These are phyloP conservation scores for Bradypodion pumilum DNA, from an alignment of 2,797 vertebrate species.

Conservation along the genomic window DNA sequence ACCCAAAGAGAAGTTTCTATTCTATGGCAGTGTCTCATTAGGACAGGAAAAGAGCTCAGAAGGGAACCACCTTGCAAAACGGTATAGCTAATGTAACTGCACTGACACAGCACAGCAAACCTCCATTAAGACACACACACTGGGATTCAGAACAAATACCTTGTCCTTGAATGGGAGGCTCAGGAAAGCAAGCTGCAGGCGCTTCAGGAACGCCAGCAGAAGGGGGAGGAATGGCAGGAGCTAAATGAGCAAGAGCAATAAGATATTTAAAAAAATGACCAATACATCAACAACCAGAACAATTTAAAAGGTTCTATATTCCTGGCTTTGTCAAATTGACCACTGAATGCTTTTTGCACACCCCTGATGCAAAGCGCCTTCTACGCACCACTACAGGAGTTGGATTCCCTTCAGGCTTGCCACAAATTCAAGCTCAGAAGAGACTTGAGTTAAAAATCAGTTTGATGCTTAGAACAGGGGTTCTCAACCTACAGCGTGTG, in stretches of 20 bases:
- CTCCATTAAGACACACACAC: conserved; percentile 37
- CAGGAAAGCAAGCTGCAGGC: conserved; percentile 38
- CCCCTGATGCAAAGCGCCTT: not conserved
- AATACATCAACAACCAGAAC: fast-evolving
- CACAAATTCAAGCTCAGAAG: not conserved
- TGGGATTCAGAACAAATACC: conserved; percentile 53
- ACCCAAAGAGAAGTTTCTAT: not conserved
- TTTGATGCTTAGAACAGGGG: fast-evolving
- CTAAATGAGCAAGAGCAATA: conserved; percentile 45
- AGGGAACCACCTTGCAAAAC: not conserved
- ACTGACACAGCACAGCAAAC: conserved; percentile 21
- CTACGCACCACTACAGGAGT: not conserved
- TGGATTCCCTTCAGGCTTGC: fast-evolving
- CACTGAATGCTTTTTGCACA: not conserved
- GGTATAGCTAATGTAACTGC: conserved; percentile 44
- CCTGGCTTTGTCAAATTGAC: fast-evolving
- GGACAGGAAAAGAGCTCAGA: not conserved
- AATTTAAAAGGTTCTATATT: not conserved
- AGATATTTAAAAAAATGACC: not conserved
- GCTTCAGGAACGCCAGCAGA: conserved; percentile 29
- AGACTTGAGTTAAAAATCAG: fast-evolving
- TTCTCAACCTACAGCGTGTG: too few relatives aligned
- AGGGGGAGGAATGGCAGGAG: conserved; percentile 45
- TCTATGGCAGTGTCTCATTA: not conserved
- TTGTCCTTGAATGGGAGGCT: conserved; percentile 43